These are phyloP conservation scores for Folsomia manolachei DNA, from an alignment of 2,888 invertebrate species.

Conservation along the genomic window DNA sequence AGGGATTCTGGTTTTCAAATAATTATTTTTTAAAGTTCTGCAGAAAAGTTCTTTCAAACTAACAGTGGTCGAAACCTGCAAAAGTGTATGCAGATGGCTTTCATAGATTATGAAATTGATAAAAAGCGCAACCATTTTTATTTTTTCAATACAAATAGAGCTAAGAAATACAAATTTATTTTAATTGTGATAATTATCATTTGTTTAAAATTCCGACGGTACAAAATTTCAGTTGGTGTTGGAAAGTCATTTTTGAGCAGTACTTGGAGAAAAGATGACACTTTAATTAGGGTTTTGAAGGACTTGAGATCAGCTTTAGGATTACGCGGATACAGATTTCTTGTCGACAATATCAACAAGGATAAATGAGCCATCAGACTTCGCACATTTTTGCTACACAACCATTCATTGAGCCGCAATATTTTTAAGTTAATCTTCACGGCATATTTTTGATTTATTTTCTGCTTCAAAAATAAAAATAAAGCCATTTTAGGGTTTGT, in stretches of 20 bases:
- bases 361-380: neutral
- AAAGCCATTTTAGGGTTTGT: no score
- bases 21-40: no score
- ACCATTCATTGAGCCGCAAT: neutral
- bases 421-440: no score
- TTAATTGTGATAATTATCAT: no score
- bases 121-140: neutral
- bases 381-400: neutral
- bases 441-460: neutral
- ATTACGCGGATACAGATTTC: neutral
- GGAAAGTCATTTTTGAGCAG: no score
- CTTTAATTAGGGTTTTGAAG: neutral
- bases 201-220: no score
- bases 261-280: neutral
- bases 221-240: no score
- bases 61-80: no score
- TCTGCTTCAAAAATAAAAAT: no score
- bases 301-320: neutral
- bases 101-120: neutral
- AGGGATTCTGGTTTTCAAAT: no score
- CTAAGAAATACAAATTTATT: no score
- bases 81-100: neutral
- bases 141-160: neutral
- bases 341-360: neutral
- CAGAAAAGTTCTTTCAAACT: no score